phyloP scores from a whole-genome alignment of 2,888 invertebrate genomes.

The Lucinisca nassula region DNA sequence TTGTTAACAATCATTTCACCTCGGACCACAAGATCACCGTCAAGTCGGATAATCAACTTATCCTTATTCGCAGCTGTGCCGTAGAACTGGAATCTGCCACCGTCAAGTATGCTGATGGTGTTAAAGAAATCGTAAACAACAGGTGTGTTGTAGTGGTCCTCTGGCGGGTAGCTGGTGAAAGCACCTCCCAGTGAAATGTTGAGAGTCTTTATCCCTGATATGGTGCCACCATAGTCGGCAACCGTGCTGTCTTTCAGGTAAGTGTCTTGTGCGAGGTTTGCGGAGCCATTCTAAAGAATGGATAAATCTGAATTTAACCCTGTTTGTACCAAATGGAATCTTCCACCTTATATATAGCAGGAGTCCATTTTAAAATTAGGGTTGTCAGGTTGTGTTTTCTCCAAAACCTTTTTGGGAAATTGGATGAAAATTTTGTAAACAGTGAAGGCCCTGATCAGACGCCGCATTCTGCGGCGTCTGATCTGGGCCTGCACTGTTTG shows the following conservation, averaged over 20 bases:
- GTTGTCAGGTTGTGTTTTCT: too few relatives aligned
- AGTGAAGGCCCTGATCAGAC: too few relatives aligned
- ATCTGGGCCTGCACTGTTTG: too few relatives aligned
- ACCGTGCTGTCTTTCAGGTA: constrained; percentile 74
- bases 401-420: too few relatives aligned
- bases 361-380: too few relatives aligned
- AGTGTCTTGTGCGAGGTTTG: constrained; percentile 78
- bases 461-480: too few relatives aligned
- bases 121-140: constrained; percentile 60
- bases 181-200: constrained; percentile 77
- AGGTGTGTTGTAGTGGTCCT: constrained; percentile 53
- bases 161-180: constrained; percentile 75
- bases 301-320: too few relatives aligned
- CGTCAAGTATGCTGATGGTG: constrained; percentile 76
- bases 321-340: too few relatives aligned
- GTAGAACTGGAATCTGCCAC: constrained; percentile 74
- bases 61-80: constrained; percentile 70
- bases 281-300: constrained; percentile 72
- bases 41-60: constrained; percentile 64
- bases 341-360: too few relatives aligned
- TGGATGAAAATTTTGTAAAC: too few relatives aligned
- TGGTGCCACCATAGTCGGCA: constrained; percentile 76
- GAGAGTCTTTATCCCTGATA: constrained; percentile 77
- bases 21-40: constrained; percentile 71
- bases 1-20: constrained; percentile 75